Conservation (phyloP, 2,113 vertebrate species). For the Tonatia bakeri region DNA sequence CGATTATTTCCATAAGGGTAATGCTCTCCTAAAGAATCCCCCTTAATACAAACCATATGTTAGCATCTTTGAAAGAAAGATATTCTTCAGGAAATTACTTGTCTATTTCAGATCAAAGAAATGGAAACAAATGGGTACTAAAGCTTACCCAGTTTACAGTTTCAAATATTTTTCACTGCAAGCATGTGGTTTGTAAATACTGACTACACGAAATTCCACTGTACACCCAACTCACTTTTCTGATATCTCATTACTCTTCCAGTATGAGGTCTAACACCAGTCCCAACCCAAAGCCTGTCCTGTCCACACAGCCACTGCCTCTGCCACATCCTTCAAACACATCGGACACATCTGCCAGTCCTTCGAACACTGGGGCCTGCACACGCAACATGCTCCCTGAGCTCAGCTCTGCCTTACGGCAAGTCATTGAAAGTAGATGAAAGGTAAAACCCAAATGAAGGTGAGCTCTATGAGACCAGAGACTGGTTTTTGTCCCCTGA, state of each 20-base stretch:
- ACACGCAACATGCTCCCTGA: fast-evolving
- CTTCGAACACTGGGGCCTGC: not conserved
- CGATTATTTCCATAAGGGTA: constrained; percentile 72
- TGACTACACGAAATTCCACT: not conserved
- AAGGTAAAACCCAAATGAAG: not conserved
- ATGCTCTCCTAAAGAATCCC: constrained; percentile 65
- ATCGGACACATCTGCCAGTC: not conserved
- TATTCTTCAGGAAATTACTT: constrained; percentile 61
- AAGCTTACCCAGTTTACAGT: constrained; percentile 43
- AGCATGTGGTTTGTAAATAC: constrained; percentile 18
- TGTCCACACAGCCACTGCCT: not conserved
- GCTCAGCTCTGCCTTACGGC: not conserved
- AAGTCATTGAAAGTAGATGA: not conserved
- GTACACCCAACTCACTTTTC: not conserved
- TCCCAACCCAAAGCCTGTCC: not conserved
- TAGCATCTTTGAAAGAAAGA: constrained; percentile 63
- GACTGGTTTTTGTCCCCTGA: not conserved
- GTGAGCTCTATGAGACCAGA: no score
- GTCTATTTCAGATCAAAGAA: constrained; percentile 57
- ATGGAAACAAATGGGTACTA: constrained; percentile 54
- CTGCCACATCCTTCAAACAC: no score
- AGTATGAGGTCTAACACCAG: not conserved
- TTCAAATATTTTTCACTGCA: constrained; percentile 44
- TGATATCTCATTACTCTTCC: not conserved
- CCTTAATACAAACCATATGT: constrained; percentile 78